These are phyloP conservation scores for Drosophila prosaltans DNA, from an alignment of 1,140 invertebrate genomes.

Conservation along the genomic window DNA sequence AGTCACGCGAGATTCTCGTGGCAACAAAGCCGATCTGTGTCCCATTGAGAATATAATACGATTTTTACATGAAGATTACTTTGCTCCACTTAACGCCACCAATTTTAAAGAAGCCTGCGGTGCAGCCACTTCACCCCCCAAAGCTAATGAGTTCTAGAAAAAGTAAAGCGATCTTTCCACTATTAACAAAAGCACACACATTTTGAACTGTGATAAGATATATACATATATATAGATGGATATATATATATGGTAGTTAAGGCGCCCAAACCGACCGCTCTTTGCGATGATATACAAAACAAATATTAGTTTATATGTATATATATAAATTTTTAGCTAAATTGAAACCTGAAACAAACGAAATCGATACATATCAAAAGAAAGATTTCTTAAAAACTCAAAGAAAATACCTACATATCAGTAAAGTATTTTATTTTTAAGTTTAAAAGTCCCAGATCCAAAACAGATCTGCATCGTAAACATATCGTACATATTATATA, in stretches of 20 bases:
- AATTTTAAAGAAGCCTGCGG: slow-evolving; percentile 93
- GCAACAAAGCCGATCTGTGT: slow-evolving; percentile 87
- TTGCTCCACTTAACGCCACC: slow-evolving; percentile 89
- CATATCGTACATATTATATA: slow-evolving; percentile 16
- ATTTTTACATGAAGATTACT: slow-evolving; percentile 93
- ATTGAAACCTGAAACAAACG: slow-evolving; percentile 19
- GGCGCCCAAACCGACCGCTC: slow-evolving; percentile 49
- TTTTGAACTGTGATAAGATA: slow-evolving; percentile 67
- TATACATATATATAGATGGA: neutral
- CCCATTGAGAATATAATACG: slow-evolving; percentile 93
- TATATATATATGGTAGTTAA: slow-evolving; percentile 14
- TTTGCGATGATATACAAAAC: slow-evolving; percentile 41
- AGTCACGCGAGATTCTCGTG: slow-evolving; percentile 82
- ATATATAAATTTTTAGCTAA: slow-evolving; percentile 19
- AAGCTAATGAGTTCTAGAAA: slow-evolving; percentile 73
- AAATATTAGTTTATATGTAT: neutral
- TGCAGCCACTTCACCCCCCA: slow-evolving; percentile 72
- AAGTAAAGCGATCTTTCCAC: neutral
- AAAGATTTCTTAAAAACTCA: neutral
- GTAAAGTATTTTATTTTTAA: slow-evolving; percentile 2
- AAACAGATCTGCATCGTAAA: slow-evolving; percentile 9
- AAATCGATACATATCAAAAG: slow-evolving; percentile 30
- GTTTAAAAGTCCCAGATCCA: slow-evolving; percentile 13
- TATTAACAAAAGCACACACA: slow-evolving; percentile 20
- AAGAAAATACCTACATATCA: slow-evolving; percentile 13